Evolutionary conservation across 2,888 invertebrate species (phyloP), one percentile per base, ranked within the genome.

Genomic region (Drosophila crucigera): DNA sequence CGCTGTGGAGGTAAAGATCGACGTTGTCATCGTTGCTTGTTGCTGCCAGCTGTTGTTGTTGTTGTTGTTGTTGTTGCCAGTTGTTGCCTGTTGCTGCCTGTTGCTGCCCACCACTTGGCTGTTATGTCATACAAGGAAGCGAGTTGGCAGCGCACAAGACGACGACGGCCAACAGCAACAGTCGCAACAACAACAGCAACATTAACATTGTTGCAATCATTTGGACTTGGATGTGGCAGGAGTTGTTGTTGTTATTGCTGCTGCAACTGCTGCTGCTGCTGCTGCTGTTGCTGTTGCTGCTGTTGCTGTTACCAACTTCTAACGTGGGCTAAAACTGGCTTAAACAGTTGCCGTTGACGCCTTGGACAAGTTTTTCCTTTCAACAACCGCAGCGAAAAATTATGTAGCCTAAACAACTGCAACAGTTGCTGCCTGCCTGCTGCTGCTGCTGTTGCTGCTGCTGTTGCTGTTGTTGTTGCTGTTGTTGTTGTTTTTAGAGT

Each of bases 81-180:
- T 41, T 35, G 59, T 9, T 31, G 31, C 30, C 43, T n/a, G 39
- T 9, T 59, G 63, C 25, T 31, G 56, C 43, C 39, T 62, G 60
- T 62, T 67, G 75, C 64, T 77, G 73, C 79, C 76, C 75, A 81
- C 76, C 64, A 71, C 73, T 75, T 68, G 78, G 58, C 53, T 75
- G 81, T 91, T 91, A 91, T 91, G 91, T 91, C 91, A 91, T 91
- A 91, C 91, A 83, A 91, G 91, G 91, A 91, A 91, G 91, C 83
- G 69, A 83, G 85, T 68, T 80, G 65, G 64, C 76, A 71, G 37
- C 55, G 55, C 50, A n/a, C 28, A 35, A 71, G 55, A 54, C 74
- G 66, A 68, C 76, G 89, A 81, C 73, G 79, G 69, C 81, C 75
- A 78, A 74, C 73, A 73, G 54, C 72, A 73, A 58, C 7, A 54